Evolutionary conservation across 2,797 vertebrate genomes (phyloP).

Genomic region (Echeneis naucrates): DNA sequence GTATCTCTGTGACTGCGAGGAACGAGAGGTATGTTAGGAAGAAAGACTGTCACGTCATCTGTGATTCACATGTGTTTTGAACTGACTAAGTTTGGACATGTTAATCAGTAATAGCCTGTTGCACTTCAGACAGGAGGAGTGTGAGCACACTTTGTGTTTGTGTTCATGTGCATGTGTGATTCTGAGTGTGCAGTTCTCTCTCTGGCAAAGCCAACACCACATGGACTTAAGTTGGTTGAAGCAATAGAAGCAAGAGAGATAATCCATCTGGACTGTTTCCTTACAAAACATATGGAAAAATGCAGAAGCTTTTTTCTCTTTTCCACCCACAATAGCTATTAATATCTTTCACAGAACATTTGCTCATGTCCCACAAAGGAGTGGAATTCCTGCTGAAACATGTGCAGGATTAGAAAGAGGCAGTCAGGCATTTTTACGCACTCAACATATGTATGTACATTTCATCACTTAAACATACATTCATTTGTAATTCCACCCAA

Average conservation of each 20-base stretch:
- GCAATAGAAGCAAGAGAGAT: constrained; percentile 73
- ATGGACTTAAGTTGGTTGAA: constrained; percentile 70
- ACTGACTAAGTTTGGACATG: constrained; percentile 74
- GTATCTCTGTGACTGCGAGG: constrained; percentile 64
- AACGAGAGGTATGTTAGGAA: constrained; percentile 68
- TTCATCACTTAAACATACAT: constrained; percentile 53
- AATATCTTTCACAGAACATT: constrained; percentile 77
- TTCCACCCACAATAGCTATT: constrained; percentile 81
- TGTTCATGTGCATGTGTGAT: constrained; percentile 27
- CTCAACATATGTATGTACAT: constrained; percentile 53
- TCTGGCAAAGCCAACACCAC: constrained; percentile 64
- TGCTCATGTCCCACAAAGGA: constrained; percentile 78
- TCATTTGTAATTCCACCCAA: no score
- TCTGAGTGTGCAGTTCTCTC: no score
- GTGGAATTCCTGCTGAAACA: constrained; percentile 77
- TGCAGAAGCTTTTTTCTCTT: constrained; percentile 72
- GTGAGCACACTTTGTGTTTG: constrained; percentile 31
- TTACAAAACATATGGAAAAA: constrained; percentile 85
- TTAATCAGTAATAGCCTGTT: constrained; percentile 81
- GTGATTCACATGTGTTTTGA: constrained; percentile 63
- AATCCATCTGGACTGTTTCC: constrained; percentile 84
- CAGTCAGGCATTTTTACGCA: constrained; percentile 62
- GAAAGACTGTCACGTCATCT: constrained; percentile 58
- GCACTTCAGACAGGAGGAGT: constrained; percentile 74
- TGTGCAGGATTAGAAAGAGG: constrained; percentile 66